Evolutionary conservation across 2,888 invertebrate species (phyloP), one percentile per base, ranked within the genome.

Genomic region (Napeogenes inachia): DNA sequence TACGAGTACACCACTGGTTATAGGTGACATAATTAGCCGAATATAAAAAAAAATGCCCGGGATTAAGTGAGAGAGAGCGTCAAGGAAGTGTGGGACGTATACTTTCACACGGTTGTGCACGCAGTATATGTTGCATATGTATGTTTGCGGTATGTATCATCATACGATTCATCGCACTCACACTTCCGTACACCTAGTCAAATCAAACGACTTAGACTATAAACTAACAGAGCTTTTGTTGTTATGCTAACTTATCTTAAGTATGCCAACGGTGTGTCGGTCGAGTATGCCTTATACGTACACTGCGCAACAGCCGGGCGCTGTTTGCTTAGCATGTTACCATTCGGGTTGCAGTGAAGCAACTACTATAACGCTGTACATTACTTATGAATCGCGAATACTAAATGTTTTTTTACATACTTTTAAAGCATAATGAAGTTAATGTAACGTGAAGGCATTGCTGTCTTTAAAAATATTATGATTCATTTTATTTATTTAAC

Each of bases 171-270:
- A 21, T 21, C 21, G 35, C 35, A 35, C 35, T 35, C n/a, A 30
- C 42, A 45, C 56, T 50, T 50, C 50, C 50, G 50, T 53, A 32
- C 42, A 35, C 59, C 66, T 67, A 67, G 66, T 67, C 66, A 66
- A 62, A 60, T 55, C 47, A 55, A 62, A 62, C 66, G 66, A 67
- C 60, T 54, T 62, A 62, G 53, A 50, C 45, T 59, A 56, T 42
- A 58, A 33, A n/a, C 38, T 42, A 50, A 55, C 59, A 50, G 59
- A 53, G 56, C 56, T 63, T 54, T 46, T 55, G 59, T 60, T 45
- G 45, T 62, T 58, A 55, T 54, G 62, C 58, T 50, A 47, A 35
- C 35, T 12, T 62, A 58, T 13, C 12, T 32, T 54, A 54, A 45
- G 46, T 38, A 35, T 38, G 50, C 50, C 58, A 13, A 58, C 42